Conservation (phyloP, 2,113 vertebrate genomes). For the Engystomops pustulosus region DNA sequence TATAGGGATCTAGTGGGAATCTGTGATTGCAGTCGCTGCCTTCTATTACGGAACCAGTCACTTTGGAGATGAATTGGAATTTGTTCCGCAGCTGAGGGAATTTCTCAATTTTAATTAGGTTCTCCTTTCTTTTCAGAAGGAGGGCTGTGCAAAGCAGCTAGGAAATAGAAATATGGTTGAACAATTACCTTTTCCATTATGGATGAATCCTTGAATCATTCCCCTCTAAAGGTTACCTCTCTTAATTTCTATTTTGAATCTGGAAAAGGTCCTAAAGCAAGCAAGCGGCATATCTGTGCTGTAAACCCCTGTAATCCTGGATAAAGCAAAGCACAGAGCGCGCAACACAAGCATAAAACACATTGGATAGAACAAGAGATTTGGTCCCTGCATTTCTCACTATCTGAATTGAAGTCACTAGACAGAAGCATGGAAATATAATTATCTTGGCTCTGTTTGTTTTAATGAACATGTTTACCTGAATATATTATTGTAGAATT, state of each 20-base stretch:
- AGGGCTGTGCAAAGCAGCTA: neutral
- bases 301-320: slow-evolving; percentile 32
- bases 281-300: neutral
- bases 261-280: slow-evolving; percentile 24
- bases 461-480: neutral
- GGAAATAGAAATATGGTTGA: slow-evolving; percentile 35
- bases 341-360: neutral
- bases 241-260: slow-evolving; percentile 37
- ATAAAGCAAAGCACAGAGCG: neutral
- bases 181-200: slow-evolving; percentile 53
- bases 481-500: slow-evolving; percentile 11
- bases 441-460: slow-evolving; percentile 26
- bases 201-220: slow-evolving; percentile 45
- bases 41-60: slow-evolving; percentile 21
- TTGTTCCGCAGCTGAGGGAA: slow-evolving; percentile 29
- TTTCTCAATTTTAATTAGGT: slow-evolving; percentile 51
- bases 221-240: slow-evolving; percentile 47
- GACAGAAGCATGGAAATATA: slow-evolving; percentile 1
- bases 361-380: neutral
- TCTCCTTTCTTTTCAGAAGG: slow-evolving; percentile 45
- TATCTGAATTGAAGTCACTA: neutral
- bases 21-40: neutral
- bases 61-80: slow-evolving; percentile 50
- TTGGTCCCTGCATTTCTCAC: neutral
- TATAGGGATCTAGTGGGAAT: slow-evolving; percentile 26